Evolutionary conservation across 2,888 invertebrate species (phyloP).

Genomic region (Drosophila anceps): DNA sequence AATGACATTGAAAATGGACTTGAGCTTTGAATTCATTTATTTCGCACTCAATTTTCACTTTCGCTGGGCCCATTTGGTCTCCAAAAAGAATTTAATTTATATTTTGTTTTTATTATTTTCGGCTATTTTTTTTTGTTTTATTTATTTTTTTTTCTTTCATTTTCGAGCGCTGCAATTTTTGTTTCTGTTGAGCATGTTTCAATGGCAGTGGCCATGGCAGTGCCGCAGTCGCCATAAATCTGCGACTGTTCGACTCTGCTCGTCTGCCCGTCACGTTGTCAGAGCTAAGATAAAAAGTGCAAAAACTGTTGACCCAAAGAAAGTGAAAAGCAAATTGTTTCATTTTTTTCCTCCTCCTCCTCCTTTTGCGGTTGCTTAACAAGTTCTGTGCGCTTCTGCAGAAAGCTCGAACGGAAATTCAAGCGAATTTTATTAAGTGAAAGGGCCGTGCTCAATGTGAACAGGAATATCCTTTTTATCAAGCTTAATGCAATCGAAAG

Average conservation of each 20-base stretch:
- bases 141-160: neutral
- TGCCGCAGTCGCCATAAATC: conserved; percentile 27
- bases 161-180: conserved; percentile 22
- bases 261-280: conserved; percentile 32
- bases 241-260: conserved; percentile 4
- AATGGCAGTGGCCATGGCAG: conserved; percentile 59
- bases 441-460: conserved; percentile 21
- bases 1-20: conserved; percentile 67
- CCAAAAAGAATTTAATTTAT: conserved; percentile 39
- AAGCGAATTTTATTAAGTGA: conserved; percentile 48
- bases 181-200: conserved; percentile 59
- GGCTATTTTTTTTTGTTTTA: neutral
- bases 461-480: conserved; percentile 11
- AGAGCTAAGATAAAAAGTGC: conserved; percentile 11
- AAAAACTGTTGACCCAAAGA: conserved; percentile 50
- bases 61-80: conserved; percentile 44
- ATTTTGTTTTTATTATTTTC: neutral
- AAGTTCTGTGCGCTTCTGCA: conserved; percentile 46
- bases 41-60: neutral
- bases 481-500: neutral
- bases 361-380: conserved; percentile 30
- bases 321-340: conserved; percentile 50
- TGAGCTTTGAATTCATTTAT: conserved; percentile 53
- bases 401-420: conserved; percentile 13
- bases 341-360: conserved; percentile 20